Base-by-base conservation (phyloP, 2,888 invertebrate genomes). In the Dascillus cervinus region DNA sequence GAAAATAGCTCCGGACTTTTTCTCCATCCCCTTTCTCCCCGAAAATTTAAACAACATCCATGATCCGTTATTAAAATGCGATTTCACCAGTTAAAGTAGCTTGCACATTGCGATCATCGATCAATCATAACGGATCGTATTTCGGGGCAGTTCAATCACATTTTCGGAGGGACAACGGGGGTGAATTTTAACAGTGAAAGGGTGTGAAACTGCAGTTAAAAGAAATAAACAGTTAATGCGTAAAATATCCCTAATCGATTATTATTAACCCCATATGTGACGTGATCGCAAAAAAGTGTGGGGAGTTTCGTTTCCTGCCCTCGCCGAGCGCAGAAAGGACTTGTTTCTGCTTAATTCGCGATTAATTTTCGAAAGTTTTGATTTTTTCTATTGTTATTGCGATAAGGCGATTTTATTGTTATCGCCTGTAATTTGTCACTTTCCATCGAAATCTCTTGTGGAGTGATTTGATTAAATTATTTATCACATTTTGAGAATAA, bases 1-100 rank as follows among this genome's bases (percentile, higher is more conserved):
- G 53, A 60, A 60, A 60, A 58, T 59, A 55, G 58, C 56, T 54
- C 32, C 50, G 37, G 45, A 52, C 40, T 36, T 29, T 26, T 39
- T 32, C 32, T 32, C 37, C 39, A 34, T 34, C 37, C 23, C 32
- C 37, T 26, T 37, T 27, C 27, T 13, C n/a, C n/a, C n/a, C n/a
- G 17, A 17, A 17, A 17, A 4, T 17, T 17, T 17, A 17, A 17
- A 17, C 17, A 17, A 17, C 17, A 17, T n/a, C n/a, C n/a, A n/a
- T n/a, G n/a, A 39, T 35, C 31, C 25, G 25, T 23, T 34, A 39
- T 39, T 39, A 39, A 39, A 39, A 39, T 34, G 34, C 32, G 35
- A 39, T 39, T 29, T 34, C 29, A 35, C 35, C 39, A 39, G 39
- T 39, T 39, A 39, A 39, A 39, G 35, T 34, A 39, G 17, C 31